phyloP scores from a whole-genome alignment of 2,888 invertebrate genomes.

The Pteria penguin region DNA sequence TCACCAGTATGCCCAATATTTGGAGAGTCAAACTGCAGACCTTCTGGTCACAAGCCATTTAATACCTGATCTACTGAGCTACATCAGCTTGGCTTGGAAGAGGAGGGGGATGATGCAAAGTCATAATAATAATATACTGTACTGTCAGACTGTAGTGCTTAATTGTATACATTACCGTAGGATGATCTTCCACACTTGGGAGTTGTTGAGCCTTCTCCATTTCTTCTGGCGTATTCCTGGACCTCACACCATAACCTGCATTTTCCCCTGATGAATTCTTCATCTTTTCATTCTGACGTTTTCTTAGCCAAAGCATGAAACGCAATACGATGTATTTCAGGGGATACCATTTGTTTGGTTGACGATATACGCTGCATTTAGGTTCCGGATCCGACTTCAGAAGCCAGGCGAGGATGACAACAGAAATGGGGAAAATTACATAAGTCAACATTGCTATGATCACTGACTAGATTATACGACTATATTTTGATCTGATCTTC shows the following conservation, averaged over 20 bases:
- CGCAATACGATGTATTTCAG: slow-evolving; percentile 84
- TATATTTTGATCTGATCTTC: background rate
- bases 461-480: too few relatives aligned
- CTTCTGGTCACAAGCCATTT: too few relatives aligned
- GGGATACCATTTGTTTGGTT: slow-evolving; percentile 85
- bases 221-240: slow-evolving; percentile 81
- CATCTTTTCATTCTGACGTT: slow-evolving; percentile 67
- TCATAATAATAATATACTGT: too few relatives aligned
- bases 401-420: slow-evolving; percentile 35
- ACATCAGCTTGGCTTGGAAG: too few relatives aligned
- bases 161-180: too few relatives aligned
- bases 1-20: too few relatives aligned
- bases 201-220: slow-evolving; percentile 84
- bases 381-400: slow-evolving; percentile 78
- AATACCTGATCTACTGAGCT: too few relatives aligned
- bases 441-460: slow-evolving; percentile 34
- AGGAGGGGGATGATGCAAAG: too few relatives aligned
- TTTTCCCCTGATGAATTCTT: slow-evolving; percentile 79
- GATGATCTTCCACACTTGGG: slow-evolving; percentile 81
- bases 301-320: slow-evolving; percentile 82
- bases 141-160: too few relatives aligned
- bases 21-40: too few relatives aligned
- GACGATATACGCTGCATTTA: slow-evolving; percentile 84
- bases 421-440: slow-evolving; percentile 18
- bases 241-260: slow-evolving; percentile 80